Percentiles rank a stretch among this genome's conserved stretches.
Conservation (phyloP, 2,113 vertebrate genomes). For the Crotalus helleri region DNA sequence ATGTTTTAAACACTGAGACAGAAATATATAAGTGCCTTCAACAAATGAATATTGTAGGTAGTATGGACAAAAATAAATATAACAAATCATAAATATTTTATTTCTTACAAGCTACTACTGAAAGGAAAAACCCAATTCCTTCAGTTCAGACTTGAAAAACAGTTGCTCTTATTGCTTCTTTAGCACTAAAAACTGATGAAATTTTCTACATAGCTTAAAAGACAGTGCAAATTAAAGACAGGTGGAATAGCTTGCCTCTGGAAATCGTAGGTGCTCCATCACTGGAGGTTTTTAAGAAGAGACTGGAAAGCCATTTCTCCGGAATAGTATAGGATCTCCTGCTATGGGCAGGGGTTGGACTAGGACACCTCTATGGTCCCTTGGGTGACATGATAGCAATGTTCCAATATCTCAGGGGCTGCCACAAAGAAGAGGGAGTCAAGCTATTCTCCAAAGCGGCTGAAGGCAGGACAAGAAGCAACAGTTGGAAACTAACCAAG, state of each 20-base stretch:
- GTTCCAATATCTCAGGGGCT: no score
- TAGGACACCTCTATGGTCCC: neutral
- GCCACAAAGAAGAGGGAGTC: no score
- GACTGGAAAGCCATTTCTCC: neutral
- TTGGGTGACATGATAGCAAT: no score
- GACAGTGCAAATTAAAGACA: neutral
- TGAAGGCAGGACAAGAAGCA: no score
- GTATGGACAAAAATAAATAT: conserved; percentile 49
- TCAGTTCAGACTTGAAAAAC: neutral
- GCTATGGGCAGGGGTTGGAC: neutral
- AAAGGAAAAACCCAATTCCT: neutral
- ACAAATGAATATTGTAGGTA: conserved; percentile 48
- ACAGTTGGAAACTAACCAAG: no score
- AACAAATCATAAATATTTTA: conserved; percentile 16
- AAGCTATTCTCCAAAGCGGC: no score
- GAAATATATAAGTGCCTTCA: conserved; percentile 45
- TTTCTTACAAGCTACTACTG: conserved; percentile 42
- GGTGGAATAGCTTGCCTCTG: neutral
- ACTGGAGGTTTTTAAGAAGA: neutral
- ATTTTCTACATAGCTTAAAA: neutral
- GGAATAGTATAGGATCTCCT: neutral
- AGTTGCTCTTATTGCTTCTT: neutral
- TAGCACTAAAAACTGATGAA: neutral
- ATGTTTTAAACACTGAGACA: conserved; percentile 40
- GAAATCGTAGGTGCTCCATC: neutral